These are phyloP conservation scores for Drosophila falleni DNA, from an alignment of 2,888 invertebrate genomes.

Conservation along the genomic window DNA sequence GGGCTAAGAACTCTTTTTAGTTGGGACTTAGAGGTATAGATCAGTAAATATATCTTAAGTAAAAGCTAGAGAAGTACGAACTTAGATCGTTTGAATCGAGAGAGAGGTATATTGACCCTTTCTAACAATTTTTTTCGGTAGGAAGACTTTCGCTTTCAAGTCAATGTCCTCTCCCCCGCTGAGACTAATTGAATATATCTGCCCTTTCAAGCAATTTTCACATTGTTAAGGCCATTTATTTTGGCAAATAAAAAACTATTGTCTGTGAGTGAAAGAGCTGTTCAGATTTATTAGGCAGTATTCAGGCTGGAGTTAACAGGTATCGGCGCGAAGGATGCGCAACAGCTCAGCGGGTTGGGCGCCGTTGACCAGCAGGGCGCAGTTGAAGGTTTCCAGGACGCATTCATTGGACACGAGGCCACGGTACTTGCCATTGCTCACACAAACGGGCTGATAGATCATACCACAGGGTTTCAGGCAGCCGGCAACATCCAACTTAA, in stretches of 20 bases:
- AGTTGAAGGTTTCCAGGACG: slow-evolving; percentile 72
- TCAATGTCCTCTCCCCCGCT: slow-evolving; percentile 5
- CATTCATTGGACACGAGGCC: slow-evolving; percentile 74
- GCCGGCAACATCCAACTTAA: slow-evolving; percentile 56
- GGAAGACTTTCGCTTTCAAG: background rate
- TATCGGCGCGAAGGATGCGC: slow-evolving; percentile 57
- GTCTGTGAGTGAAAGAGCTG: background rate
- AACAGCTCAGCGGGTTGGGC: slow-evolving; percentile 46
- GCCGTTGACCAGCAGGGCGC: slow-evolving; percentile 62
- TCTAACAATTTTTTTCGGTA: background rate
- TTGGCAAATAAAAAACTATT: slow-evolving; percentile 29
- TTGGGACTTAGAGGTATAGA: too few species aligned
- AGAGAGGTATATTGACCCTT: background rate
- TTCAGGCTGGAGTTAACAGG: slow-evolving; percentile 39
- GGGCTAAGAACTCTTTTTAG: too few species aligned
- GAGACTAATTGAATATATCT: background rate
- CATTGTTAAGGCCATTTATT: slow-evolving; percentile 8
- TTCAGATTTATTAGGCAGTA: background rate
- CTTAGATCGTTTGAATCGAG: too few species aligned
- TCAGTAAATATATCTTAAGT: too few species aligned
- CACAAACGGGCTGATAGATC: slow-evolving; percentile 81
- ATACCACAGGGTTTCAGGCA: slow-evolving; percentile 78
- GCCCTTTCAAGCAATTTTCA: background rate
- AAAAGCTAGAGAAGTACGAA: too few species aligned
- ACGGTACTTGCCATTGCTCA: slow-evolving; percentile 81